A percentile compares a stretch with the other conserved stretches of the same genome.
phyloP scores from a whole-genome alignment of 2,113 vertebrate genomes.

The Nothobranchius furzeri region DNA sequence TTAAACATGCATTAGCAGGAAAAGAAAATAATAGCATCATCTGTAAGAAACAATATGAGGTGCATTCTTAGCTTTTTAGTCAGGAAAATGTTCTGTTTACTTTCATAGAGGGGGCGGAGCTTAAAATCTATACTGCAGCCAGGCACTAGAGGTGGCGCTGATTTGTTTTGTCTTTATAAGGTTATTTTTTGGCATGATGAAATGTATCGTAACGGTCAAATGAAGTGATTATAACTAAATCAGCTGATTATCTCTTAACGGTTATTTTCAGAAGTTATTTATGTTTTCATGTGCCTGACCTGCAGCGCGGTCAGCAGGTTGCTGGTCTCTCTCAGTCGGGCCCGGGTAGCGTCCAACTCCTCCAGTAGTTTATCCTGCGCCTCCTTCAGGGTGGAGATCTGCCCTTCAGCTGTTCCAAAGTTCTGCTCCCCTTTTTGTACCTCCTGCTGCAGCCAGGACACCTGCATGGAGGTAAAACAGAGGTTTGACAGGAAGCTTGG shows the following conservation, averaged over 20 bases:
- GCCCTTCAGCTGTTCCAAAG: conserved; percentile 87
- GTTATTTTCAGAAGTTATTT: no score
- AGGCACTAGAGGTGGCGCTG: no score
- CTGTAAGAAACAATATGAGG: no score
- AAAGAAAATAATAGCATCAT: no score
- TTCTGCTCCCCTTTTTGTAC: conserved; percentile 89
- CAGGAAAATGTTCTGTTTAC: no score
- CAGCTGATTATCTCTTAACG: no score
- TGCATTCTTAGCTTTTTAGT: no score
- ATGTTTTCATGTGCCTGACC: conserved; percentile 72
- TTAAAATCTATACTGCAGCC: no score
- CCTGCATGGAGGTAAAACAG: conserved; percentile 65
- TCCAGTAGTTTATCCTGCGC: conserved; percentile 93
- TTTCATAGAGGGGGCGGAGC: no score
- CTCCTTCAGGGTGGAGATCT: conserved; percentile 91
- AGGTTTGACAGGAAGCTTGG: not conserved
- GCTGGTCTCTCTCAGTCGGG: conserved; percentile 89
- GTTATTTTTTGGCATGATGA: not conserved
- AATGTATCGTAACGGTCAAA: not conserved
- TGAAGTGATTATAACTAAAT: no score
- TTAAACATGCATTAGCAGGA: no score
- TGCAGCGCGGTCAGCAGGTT: conserved; percentile 90
- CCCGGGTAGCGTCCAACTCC: conserved; percentile 90
- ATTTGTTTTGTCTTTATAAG: no score
- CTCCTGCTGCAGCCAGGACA: conserved; percentile 86